Base-by-base conservation (phyloP, 2,797 vertebrate genomes). In the Cynopterus sphinx region DNA sequence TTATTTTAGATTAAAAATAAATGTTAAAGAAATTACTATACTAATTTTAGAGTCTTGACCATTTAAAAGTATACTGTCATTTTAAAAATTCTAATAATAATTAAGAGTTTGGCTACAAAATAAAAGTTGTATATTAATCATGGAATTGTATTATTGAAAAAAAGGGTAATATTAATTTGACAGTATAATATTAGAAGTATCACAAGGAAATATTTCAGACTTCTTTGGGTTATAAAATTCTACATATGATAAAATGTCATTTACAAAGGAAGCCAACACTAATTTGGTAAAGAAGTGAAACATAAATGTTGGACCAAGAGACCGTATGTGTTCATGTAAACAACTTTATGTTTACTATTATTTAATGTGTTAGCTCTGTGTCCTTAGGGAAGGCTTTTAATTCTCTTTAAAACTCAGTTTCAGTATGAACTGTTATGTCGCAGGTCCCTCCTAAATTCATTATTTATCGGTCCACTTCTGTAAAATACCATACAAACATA, bases 1-100 rank as follows among this genome's bases (percentile, higher is more conserved):
- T 59, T 79, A 53, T 91, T 94, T n/a, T 49, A 13, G 39, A 41
- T 86, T 78, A 83, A 71, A 95, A 95, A 59, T 67, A 57, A 55
- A 61, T 19, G 5, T 36, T 83, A 73, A 49, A 53, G 31, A 77
- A 79, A 81, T 67, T 73, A 55, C 17, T 74, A 16, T 51, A 53
- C 71, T 88, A 71, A 65, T 71, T 94, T 85, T 91, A 55, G 65
- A 55, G 4, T 73, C 15, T 82, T 95, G 15, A 33, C 9, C 31
- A 49, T 43, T 88, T 75, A 82, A 73, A 21, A 53, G 6, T 46
- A 55, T 86, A 33, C 39, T 77, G 13, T 0, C 10, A 36, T 74
- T 21, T 93, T 91, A 8, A 71, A 89, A 77, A 3, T 86, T 65
- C 5, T 83, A 55, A 39, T 91, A 89, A 19, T 73, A 75, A 46